Percentiles rank a stretch among this genome's conserved stretches.
Conservation (phyloP, 2,888 invertebrate species). For the Conus canariensis region DNA sequence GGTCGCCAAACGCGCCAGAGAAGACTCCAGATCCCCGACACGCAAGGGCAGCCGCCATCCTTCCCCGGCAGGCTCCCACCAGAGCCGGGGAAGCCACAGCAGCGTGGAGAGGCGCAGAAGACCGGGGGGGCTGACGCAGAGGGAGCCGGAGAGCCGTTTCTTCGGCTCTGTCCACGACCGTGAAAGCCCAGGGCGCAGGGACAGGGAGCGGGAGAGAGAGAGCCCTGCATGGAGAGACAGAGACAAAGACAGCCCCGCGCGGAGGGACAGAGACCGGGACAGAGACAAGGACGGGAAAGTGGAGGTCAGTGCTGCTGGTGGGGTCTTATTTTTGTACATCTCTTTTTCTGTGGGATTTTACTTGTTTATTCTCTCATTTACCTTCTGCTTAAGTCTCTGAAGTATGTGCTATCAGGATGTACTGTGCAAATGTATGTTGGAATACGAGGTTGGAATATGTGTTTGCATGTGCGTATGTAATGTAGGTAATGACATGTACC, state of each 20-base stretch:
- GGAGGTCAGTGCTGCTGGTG: background rate
- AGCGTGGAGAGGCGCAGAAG: conserved; percentile 20
- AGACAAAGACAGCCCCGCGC: background rate
- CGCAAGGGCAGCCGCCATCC: conserved; percentile 34
- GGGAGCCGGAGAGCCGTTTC: conserved; percentile 42
- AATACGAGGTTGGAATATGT: too few species aligned
- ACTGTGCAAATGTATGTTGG: too few species aligned
- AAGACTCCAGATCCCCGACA: conserved; percentile 33
- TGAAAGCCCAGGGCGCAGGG: conserved; percentile 39
- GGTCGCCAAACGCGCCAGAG: conserved; percentile 40
- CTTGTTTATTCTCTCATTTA: too few species aligned
- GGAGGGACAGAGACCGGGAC: conserved; percentile 5
- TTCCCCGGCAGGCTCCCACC: conserved; percentile 45
- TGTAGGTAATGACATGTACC: too few species aligned
- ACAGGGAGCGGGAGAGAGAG: conserved; percentile 17
- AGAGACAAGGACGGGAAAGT: background rate
- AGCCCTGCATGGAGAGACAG: conserved; percentile 38
- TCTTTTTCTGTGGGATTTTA: too few species aligned
- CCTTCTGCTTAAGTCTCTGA: too few species aligned
- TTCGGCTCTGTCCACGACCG: conserved; percentile 22
- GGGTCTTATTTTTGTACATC: too few species aligned
- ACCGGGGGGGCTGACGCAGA: background rate
- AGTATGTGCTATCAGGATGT: too few species aligned
- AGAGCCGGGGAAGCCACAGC: conserved; percentile 41
- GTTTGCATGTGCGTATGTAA: too few species aligned